Evolutionary conservation across 1,140 invertebrate species (phyloP).

Genomic region (Drosophila aff.): DNA sequence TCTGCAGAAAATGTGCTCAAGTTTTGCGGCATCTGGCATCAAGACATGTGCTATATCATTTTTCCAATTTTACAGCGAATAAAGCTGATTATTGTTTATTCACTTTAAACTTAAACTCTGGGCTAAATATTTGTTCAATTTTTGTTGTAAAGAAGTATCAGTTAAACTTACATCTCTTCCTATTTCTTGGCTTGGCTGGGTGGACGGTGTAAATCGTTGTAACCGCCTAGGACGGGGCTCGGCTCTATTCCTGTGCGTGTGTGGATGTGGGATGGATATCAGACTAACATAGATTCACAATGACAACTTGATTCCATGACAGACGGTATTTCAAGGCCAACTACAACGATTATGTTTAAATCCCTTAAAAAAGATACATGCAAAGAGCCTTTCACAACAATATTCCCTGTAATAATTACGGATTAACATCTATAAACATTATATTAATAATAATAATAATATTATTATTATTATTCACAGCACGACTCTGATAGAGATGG

Average conservation of each 20-base stretch:
- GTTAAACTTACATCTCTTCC: neutral
- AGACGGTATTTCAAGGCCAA: neutral
- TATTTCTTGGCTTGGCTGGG: neutral
- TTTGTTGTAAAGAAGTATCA: no score
- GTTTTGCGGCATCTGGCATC: neutral
- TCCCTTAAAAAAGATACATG: no score
- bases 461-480: constrained; percentile 79
- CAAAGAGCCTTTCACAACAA: no score
- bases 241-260: neutral
- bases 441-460: neutral
- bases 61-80: neutral
- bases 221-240: no score
- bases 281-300: neutral
- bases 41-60: neutral
- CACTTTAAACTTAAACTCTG: neutral
- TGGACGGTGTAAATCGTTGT: no score
- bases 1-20: neutral
- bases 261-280: neutral
- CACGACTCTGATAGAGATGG: constrained; percentile 92
- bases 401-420: neutral
- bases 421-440: neutral
- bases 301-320: neutral
- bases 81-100: neutral
- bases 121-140: neutral
- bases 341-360: neutral